Base-by-base conservation (phyloP, 2,888 invertebrate genomes). In the Amphipyra tragopoginis region DNA sequence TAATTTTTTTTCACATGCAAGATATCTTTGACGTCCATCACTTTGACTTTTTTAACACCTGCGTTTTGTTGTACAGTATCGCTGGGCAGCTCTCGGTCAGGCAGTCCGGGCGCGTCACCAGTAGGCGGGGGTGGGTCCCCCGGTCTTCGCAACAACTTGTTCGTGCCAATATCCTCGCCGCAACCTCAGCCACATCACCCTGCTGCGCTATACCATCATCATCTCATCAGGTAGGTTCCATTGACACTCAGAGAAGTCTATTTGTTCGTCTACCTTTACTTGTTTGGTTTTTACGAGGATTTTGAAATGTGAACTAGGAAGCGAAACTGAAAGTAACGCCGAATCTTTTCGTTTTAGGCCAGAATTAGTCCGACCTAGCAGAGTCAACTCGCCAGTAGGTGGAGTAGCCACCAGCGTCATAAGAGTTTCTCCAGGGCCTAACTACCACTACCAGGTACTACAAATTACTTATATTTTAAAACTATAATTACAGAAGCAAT, bases 11-110 rank as follows among this genome's bases (percentile, higher is more conserved):
- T 21, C 3, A 21, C 21, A 21, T 21, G 3, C 3, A 21, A 21
- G 1, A 21, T 2, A 21, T 2, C 21, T 21, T 2, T 21, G 21
- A 21, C 21, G 21, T 21, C 2, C 21, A 21, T 2, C 1, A 1
- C 21, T 21, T 21, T 21, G 21, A 2, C 3, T 21, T 3, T 3
- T 21, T 21, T 36, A 10, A 36, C 8, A 36, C 9, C 6, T 10
- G 33, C 9, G 36, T 36, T 36, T 11, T 34, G 33, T 5, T 49
- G 7, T 47, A 2, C 91, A 97, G 98, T 99, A 79, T 99, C 98
- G 11, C 95, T 99, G 81, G 98, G 98, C 79, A 98, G 98, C 89
- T 98, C 99, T 13, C 96, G 98, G 65, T 98, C 99, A 42, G 98
- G 98, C 54, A 98, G 98, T 51, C 98, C 98, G 49, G 98, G 98